Evolutionary conservation across 2,113 vertebrate species (phyloP).

Genomic region (Porphyrio hochstetteri): DNA sequence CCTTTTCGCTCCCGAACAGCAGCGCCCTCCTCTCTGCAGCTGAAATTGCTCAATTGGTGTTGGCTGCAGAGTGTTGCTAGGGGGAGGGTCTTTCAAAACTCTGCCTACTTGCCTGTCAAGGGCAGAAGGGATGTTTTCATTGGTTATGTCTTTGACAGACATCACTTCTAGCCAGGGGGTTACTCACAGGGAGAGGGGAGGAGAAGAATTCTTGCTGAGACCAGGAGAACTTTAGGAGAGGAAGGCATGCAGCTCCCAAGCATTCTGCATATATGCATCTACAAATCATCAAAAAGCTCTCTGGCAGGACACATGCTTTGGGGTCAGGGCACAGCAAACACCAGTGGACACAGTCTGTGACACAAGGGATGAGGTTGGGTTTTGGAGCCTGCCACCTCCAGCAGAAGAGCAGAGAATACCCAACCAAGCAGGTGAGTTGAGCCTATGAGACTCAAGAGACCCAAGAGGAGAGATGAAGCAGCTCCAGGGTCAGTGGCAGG

Average conservation of each 20-base stretch:
- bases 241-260: background rate
- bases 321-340: background rate
- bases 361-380: background rate
- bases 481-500: background rate
- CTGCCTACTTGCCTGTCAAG: conserved; percentile 72
- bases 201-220: background rate
- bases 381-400: background rate
- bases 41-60: conserved; percentile 71
- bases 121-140: conserved; percentile 12
- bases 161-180: background rate
- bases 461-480: background rate
- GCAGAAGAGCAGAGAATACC: background rate
- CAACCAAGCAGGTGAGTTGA: background rate
- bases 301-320: background rate
- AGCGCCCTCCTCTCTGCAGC: conserved; percentile 73
- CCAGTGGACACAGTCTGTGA: fast-evolving
- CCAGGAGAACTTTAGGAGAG: background rate
- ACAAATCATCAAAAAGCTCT: background rate
- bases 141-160: background rate
- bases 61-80: conserved; percentile 64
- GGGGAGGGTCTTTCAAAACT: conserved; percentile 70
- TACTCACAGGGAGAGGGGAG: background rate
- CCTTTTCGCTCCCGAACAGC: conserved; percentile 73
- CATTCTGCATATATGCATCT: background rate
- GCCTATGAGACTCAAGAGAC: background rate